Conservation (phyloP, 2,113 vertebrate genomes). For the Neodontobutis hainanensis region DNA sequence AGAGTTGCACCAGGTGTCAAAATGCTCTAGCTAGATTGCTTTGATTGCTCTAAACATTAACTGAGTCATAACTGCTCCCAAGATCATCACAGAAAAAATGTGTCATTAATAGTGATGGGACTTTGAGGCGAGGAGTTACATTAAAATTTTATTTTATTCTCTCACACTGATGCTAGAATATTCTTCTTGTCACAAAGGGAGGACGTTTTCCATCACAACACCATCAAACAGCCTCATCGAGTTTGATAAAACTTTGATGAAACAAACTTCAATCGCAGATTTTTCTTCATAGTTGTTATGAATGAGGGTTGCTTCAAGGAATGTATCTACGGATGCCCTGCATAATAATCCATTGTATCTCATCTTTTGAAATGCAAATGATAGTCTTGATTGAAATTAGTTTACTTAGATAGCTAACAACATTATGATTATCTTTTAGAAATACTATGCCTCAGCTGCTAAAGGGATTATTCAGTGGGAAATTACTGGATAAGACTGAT, state of each 20-base stretch:
- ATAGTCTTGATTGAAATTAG: conserved; percentile 19
- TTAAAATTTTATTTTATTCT: conserved; percentile 62
- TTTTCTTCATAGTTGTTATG: conserved; percentile 22
- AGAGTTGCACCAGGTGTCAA: conserved; percentile 41
- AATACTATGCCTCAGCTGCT: background rate
- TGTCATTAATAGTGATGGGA: conserved; percentile 62
- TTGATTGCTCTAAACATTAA: conserved; percentile 58
- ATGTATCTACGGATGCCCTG: conserved; percentile 39
- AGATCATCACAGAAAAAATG: conserved; percentile 54
- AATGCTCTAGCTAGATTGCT: conserved; percentile 31
- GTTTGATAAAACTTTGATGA: conserved; percentile 65
- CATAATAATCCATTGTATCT: conserved; percentile 26
- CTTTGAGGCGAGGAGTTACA: conserved; percentile 52
- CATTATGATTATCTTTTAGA: conserved; percentile 4
- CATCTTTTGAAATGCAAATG: conserved; percentile 64
- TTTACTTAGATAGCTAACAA: conserved; percentile 14
- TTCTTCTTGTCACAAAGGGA: conserved; percentile 43
- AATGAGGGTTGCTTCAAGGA: conserved; percentile 23
- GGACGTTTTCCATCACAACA: conserved; percentile 47
- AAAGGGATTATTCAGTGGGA: conserved; percentile 4
- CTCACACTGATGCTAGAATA: conserved; percentile 38
- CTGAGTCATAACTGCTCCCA: conserved; percentile 55
- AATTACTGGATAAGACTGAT: background rate
- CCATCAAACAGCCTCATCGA: conserved; percentile 52
- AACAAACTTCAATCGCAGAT: conserved; percentile 29